These are phyloP conservation scores for Pantala flavescens DNA, from an alignment of 1,140 invertebrate species.

Conservation along the genomic window DNA sequence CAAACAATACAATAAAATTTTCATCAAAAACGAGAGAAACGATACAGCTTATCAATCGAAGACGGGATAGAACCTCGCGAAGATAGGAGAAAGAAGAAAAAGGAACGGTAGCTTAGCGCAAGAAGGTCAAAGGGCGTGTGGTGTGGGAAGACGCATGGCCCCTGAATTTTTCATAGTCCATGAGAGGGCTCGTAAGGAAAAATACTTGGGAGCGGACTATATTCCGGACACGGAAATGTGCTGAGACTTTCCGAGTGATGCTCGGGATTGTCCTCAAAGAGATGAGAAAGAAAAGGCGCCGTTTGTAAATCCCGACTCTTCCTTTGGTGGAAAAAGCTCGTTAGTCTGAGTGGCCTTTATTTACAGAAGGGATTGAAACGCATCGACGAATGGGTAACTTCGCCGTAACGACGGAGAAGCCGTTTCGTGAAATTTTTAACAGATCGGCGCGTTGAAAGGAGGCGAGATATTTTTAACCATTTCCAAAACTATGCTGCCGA, in stretches of 20 bases:
- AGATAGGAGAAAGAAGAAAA: background rate
- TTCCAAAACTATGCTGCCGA: too few species aligned
- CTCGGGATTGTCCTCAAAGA: background rate
- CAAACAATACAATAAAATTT: too few species aligned
- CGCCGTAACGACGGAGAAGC: too few species aligned
- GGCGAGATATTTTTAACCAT: too few species aligned
- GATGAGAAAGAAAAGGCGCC: background rate
- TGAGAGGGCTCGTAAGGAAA: slow-evolving; percentile 8
- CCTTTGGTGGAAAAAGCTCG: too few species aligned
- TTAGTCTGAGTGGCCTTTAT: too few species aligned
- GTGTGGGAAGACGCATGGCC: background rate
- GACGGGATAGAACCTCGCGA: background rate
- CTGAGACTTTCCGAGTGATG: slow-evolving; percentile 4
- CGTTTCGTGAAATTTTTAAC: too few species aligned
- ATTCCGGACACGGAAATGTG: slow-evolving; percentile 7
- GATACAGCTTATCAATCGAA: background rate
- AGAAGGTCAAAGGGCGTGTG: background rate
- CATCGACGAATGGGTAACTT: too few species aligned
- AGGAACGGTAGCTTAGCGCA: background rate
- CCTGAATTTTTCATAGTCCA: slow-evolving; percentile 6
- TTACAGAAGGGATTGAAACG: too few species aligned
- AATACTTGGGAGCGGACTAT: background rate
- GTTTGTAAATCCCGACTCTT: too few species aligned
- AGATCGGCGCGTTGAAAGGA: too few species aligned
- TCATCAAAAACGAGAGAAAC: background rate